Base-by-base conservation (phyloP, 2,888 invertebrate species). In the Escarpia spicata region DNA sequence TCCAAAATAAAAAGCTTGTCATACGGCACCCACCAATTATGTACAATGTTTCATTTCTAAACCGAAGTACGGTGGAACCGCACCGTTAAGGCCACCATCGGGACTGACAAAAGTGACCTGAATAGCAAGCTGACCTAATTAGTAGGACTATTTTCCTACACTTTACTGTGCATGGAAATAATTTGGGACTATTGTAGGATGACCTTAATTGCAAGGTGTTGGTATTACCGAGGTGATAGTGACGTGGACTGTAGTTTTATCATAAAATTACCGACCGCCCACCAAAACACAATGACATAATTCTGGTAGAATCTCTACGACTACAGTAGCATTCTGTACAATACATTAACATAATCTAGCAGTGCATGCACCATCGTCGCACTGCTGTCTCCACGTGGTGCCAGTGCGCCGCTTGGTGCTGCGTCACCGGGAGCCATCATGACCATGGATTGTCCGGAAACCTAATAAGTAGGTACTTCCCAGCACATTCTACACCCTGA, bases 371-470 rank as follows among this genome's bases (percentile, higher is more conserved):
- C 75, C 75, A 75, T 26, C 75, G n/a, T 6, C 6, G 19, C 75
- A 26, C 75, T 26, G 26, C 75, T 75, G 75, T 52, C n/a, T 6
- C 75, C 19, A 19, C 9, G 75, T 75, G 75, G 75, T 75, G 75
- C 75, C 75, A 6, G 19, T 26, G 75, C 75, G 19, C 75, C n/a
- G 75, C 12, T 52, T 52, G 52, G 52, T 52, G 52, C 75, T 26
- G 26, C 19, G 26, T 75, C 26, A 26, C 3, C 26, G 75, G 75
- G 75, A 75, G 75, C 19, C 75, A 75, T 75, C 75, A 75, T 26
- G 75, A 75, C 75, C 75, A 75, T 3, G 97, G 96, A 93, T 97
- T 96, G 94, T 97, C 97, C 9, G 97, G 97, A 94, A 97, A 97
- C 93, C 96, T 96, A 93, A 97, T 97, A 91, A 96, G 95, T 91